Percentiles rank a stretch among this genome's conserved stretches.
These are phyloP conservation scores for Lithophane semibrunnea DNA, from an alignment of 2,888 invertebrate genomes.

Conservation along the genomic window DNA sequence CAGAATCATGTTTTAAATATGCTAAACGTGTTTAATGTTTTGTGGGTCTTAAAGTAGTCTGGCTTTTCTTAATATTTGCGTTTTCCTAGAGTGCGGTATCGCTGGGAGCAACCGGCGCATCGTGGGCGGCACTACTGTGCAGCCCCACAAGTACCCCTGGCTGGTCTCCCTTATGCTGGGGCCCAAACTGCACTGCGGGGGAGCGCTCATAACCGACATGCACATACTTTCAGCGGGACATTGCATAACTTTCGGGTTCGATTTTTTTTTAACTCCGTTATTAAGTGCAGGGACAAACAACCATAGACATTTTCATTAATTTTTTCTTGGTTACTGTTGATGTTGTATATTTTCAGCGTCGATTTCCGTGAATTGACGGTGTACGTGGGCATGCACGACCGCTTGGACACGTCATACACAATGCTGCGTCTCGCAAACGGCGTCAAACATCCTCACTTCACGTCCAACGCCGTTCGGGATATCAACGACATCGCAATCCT, in stretches of 20 bases:
- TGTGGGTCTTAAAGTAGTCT: background rate
- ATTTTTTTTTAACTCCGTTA: background rate
- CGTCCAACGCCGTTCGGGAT: constrained; percentile 89
- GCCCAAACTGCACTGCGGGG: constrained; percentile 89
- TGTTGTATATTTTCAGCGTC: constrained; percentile 74
- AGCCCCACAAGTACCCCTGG: constrained; percentile 90
- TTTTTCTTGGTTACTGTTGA: background rate
- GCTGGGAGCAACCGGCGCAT: constrained; percentile 87
- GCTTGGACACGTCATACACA: constrained; percentile 78
- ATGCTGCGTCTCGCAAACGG: constrained; percentile 76
- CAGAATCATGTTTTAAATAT: background rate
- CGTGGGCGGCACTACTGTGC: constrained; percentile 88
- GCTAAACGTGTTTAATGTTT: background rate
- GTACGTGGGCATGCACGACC: constrained; percentile 89
- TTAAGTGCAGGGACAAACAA: no score
- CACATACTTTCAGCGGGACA: constrained; percentile 91
- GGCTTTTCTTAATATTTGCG: background rate
- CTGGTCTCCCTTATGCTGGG: constrained; percentile 88
- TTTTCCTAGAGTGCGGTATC: constrained; percentile 82
- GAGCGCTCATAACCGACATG: constrained; percentile 89
- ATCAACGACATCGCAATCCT: constrained; percentile 91
- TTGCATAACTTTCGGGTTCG: constrained; percentile 90
- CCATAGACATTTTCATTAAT: background rate
- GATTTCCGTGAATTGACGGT: constrained; percentile 82
- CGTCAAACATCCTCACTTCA: constrained; percentile 87